Evolutionary conservation across 2,888 invertebrate species (phyloP).

Genomic region (Leptarthrus brevirostris): DNA sequence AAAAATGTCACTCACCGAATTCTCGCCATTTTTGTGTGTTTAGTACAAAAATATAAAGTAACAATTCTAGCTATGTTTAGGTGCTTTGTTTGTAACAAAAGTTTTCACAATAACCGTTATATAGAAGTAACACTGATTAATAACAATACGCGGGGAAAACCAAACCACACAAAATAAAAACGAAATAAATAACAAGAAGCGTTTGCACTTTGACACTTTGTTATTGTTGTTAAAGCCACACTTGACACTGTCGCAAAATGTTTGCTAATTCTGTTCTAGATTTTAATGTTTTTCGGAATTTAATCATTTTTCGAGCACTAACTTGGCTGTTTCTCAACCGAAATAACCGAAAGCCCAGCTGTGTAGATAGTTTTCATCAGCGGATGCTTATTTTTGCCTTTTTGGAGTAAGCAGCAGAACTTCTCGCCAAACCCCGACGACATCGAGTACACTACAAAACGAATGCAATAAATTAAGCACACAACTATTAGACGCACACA

Average conservation of each 20-base stretch:
- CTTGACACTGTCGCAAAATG: background rate
- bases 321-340: background rate
- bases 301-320: background rate
- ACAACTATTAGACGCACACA: conserved; percentile 16
- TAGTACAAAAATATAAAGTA: no score
- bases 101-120: no score
- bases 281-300: background rate
- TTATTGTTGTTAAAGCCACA: background rate
- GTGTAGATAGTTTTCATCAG: background rate
- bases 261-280: background rate
- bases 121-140: no score
- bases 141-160: no score
- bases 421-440: background rate
- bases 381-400: background rate
- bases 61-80: background rate
- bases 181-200: conserved; percentile 14
- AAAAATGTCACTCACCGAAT: conserved; percentile 41
- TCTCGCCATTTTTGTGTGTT: conserved; percentile 45
- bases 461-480: background rate
- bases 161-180: background rate
- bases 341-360: no score
- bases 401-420: conserved; percentile 1
- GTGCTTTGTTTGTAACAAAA: no score
- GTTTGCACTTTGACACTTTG: background rate
- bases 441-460: no score